Percentiles rank a stretch among this genome's conserved stretches.
phyloP scores from a whole-genome alignment of 2,888 invertebrate genomes.

The Tenthredo amoena region DNA sequence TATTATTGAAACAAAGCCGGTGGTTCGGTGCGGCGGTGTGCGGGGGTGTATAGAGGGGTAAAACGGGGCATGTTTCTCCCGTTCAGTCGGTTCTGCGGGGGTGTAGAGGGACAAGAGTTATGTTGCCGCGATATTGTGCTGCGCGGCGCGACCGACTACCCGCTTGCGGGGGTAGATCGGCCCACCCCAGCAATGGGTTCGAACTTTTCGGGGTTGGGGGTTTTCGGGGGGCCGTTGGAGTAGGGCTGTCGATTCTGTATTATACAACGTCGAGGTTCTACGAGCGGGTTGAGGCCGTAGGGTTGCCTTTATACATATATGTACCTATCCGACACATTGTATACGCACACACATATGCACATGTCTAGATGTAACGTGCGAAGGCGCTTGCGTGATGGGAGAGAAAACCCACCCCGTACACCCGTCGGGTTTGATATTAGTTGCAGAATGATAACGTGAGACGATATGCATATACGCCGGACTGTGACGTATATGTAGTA shows the following conservation, averaged over 20 bases:
- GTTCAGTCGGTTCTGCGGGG: constrained; percentile 67
- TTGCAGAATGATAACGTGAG: too few relatives aligned
- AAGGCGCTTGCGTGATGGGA: too few relatives aligned
- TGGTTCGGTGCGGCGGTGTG: constrained; percentile 63
- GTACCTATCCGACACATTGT: not conserved
- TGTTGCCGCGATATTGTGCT: constrained; percentile 78
- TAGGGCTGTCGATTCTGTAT: constrained; percentile 71
- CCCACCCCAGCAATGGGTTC: not conserved
- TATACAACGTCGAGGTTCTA: constrained; percentile 66
- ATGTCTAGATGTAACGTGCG: not conserved
- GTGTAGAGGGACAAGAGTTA: constrained; percentile 77
- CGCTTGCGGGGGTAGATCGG: constrained; percentile 50
- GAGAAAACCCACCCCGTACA: too few relatives aligned
- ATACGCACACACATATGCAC: not conserved
- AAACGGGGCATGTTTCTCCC: constrained; percentile 76
- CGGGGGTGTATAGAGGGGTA: constrained; percentile 65
- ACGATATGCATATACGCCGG: not conserved
- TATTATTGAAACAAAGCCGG: constrained; percentile 78
- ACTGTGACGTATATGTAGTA: not conserved
- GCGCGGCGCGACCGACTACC: constrained; percentile 72
- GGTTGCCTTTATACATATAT: constrained; percentile 27
- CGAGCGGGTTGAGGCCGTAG: constrained; percentile 49
- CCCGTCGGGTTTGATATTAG: too few relatives aligned
- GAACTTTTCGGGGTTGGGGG: not conserved
- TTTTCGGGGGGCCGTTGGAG: not conserved